Evolutionary conservation across 2,113 vertebrate genomes (phyloP), one percentile per base, ranked within the genome.

Genomic region (Stigmatopora argus): DNA sequence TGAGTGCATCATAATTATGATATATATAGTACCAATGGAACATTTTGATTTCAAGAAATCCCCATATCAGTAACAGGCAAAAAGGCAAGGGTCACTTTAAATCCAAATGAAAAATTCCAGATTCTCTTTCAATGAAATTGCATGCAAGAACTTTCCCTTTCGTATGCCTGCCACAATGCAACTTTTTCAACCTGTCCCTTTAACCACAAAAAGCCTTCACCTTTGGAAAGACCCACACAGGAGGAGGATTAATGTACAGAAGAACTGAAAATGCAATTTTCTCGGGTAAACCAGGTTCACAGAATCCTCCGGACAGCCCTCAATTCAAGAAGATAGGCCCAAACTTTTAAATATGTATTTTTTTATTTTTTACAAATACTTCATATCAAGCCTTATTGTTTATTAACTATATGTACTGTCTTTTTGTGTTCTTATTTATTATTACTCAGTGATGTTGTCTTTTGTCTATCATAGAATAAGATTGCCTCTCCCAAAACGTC

Each of bases 301-400:
- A 75, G 87, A 84, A 66, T 85, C 75, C 84, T 88, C 85, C 31
- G 69, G 38, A 73, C 49, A 67, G 64, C 64, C 66, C 68, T 71
- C 62, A 41, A 81, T 72, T 41, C 59, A 79, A 78, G 64, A 62
- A 21, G 23, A 61, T 67, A 64, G 64, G 75, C 82, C 74, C 78
- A 79, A 74, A 68, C 77, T 82, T 79, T 69, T 73, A 75, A 18
- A 67, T 63, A n/a, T n/a, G n/a, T n/a, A n/a, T n/a, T n/a, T 65
- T 71, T 75, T 72, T 18, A 41, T 19, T 79, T 80, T 83, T 76
- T 87, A 78, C 74, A 73, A 86, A 89, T 58, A 79, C 86, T 91
- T 88, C 83, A 90, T 86, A 88, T 87, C 81, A 89, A 94, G 94
- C 95, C 96, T 96, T 95, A 96, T 86, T 84, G 82, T 92, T 88